Percentiles rank a stretch among this genome's conserved stretches.
phyloP scores from a whole-genome alignment of 2,888 invertebrate genomes.

The Eristalis tenax region DNA sequence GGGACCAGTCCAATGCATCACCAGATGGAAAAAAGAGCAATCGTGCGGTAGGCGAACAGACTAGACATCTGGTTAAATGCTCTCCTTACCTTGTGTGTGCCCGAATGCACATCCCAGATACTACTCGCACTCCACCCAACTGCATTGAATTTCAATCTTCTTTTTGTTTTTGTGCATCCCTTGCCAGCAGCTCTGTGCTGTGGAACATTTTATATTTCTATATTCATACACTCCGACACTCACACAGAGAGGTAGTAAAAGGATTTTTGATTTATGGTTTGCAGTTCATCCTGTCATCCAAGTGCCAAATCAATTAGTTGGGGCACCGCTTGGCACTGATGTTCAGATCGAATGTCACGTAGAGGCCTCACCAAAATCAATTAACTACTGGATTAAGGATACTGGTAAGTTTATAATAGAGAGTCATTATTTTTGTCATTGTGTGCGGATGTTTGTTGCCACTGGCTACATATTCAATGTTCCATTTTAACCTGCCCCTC shows the following conservation, averaged over 20 bases:
- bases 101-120: constrained; percentile 26
- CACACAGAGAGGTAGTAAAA: constrained; percentile 42
- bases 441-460: constrained; percentile 55
- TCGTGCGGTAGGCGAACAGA: constrained; percentile 17
- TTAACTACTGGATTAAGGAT: constrained; percentile 95
- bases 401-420: constrained; percentile 85
- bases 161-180: constrained; percentile 41
- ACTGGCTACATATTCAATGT: constrained; percentile 12
- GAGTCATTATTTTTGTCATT: constrained; percentile 70
- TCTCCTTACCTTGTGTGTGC: constrained; percentile 56
- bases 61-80: constrained; percentile 64
- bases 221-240: constrained; percentile 36
- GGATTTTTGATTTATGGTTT: constrained; percentile 73
- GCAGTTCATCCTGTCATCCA: constrained; percentile 95
- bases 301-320: constrained; percentile 95
- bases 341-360: constrained; percentile 94
- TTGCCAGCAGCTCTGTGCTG: not conserved
- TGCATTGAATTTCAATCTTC: constrained; percentile 69
- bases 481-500: not conserved
- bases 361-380: constrained; percentile 94
- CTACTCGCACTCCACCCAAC: not conserved
- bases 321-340: constrained; percentile 92
- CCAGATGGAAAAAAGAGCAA: constrained; percentile 26
- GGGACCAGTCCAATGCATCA: constrained; percentile 13
- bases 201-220: constrained; percentile 29